These are phyloP conservation scores for Oligia fasciuncula DNA, from an alignment of 2,888 invertebrate genomes.

Conservation along the genomic window DNA sequence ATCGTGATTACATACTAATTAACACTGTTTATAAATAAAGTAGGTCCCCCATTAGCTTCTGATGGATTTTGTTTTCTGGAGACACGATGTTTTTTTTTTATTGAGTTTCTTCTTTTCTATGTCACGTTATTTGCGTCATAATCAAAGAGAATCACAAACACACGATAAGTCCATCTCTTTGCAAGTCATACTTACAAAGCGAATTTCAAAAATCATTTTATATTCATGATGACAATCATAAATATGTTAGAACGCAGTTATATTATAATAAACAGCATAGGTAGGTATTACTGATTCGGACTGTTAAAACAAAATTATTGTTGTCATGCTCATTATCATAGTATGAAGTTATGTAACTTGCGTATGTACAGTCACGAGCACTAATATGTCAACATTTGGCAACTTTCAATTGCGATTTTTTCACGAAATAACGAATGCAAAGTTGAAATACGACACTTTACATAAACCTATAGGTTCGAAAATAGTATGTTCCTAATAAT, in stretches of 20 bases:
- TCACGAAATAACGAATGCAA: too few species aligned
- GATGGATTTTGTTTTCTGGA: conserved; percentile 1
- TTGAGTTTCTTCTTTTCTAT: not conserved
- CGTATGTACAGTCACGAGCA: too few species aligned
- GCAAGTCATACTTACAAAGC: conserved; percentile 21
- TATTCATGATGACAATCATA: conserved; percentile 8
- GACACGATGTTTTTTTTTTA: not conserved
- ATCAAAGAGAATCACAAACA: not conserved
- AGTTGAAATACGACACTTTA: too few species aligned
- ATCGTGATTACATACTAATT: conserved; percentile 63
- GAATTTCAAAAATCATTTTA: not conserved
- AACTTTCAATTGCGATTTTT: too few species aligned
- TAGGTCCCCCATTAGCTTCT: not conserved
- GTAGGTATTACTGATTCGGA: too few species aligned
- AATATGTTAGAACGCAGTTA: too few species aligned
- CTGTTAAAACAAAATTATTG: not conserved
- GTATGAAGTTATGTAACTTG: not conserved
- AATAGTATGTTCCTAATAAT: too few species aligned
- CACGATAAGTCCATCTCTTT: not conserved
- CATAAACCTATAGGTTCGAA: too few species aligned
- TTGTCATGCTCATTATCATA: not conserved
- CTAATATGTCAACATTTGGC: too few species aligned
- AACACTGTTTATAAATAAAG: conserved; percentile 44
- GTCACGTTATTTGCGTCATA: not conserved
- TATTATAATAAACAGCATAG: too few species aligned